phyloP scores from a whole-genome alignment of 2,888 invertebrate species.

The Drosophila lacicola region DNA sequence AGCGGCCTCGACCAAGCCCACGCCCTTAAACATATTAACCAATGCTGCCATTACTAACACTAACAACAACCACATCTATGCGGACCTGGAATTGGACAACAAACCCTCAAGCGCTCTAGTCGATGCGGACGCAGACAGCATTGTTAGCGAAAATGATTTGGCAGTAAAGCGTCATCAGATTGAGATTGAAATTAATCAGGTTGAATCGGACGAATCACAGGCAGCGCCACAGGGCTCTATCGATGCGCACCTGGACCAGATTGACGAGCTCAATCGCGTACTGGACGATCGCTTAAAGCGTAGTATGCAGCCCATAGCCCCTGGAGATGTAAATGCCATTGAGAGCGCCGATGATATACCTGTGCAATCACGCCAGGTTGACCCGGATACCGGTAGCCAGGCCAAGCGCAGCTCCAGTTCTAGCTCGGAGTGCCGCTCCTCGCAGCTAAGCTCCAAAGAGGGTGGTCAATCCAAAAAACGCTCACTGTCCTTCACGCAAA shows the following conservation, averaged over 20 bases:
- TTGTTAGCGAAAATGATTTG: conserved; percentile 53
- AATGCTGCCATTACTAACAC: conserved; percentile 62
- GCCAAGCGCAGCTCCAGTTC: conserved; percentile 81
- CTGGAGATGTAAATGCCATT: conserved; percentile 78
- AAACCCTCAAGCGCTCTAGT: not conserved
- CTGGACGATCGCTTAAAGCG: conserved; percentile 83
- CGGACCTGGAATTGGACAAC: conserved; percentile 80
- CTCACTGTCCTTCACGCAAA: conserved; percentile 84
- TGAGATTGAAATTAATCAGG: conserved; percentile 78
- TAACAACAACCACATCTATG: conserved; percentile 83
- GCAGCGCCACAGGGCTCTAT: conserved; percentile 78
- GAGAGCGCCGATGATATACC: conserved; percentile 62
- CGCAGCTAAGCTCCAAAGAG: conserved; percentile 57
- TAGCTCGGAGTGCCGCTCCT: conserved; percentile 80
- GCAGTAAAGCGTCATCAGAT: conserved; percentile 55
- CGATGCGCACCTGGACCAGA: conserved; percentile 83
- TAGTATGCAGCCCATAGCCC: conserved; percentile 62
- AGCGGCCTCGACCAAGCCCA: conserved; percentile 14
- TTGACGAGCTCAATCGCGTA: conserved; percentile 83
- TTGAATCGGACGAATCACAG: conserved; percentile 23
- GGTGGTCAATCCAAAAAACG: conserved; percentile 77
- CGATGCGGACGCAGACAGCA: conserved; percentile 43
- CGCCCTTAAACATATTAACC: conserved; percentile 40
- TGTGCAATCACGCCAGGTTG: conserved; percentile 26
- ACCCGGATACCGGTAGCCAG: conserved; percentile 44